Evolutionary conservation across 2,113 vertebrate genomes (phyloP), one percentile per base, ranked within the genome.

Genomic region (Pelmatolapia mariae): DNA sequence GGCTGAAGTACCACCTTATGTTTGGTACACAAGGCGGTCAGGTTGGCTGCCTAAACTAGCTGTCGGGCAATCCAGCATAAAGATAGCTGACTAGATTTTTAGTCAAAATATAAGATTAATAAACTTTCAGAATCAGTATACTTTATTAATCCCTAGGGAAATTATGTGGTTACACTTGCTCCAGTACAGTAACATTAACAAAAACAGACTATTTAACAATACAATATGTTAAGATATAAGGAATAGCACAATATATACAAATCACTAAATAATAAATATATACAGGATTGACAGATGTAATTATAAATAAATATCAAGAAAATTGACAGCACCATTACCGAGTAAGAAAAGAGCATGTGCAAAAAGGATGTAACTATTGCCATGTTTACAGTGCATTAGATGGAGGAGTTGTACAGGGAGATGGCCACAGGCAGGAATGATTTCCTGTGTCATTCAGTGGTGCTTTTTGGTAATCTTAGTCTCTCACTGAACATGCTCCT

Each of bases 161-260:
- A 19, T 63, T 33, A 63, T 63, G 59, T 5, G 10, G 6, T 63
- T 11, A 19, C 18, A 36, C 4, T 63, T 63, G 29, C 59, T 63
- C 16, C 59, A 63, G 59, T 63, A 63, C 26, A 59, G 26, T 63
- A 63, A 63, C 59, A 63, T 36, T 36, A 63, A 36, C 59, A 36
- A 63, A 63, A 63, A 7, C 8, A 31, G 56, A 59, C 52, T 54
- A 54, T 54, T 54, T 54, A 11, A 54, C 52, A 54, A 22, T 54
- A 54, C 52, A 53, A 11, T 53, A 22, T 53, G n/a, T 53, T 53
- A 53, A 22, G n/a, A 53, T 11, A 53, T 53, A 53, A 53, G n/a
- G 3, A 22, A 53, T 11, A 53, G 52, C 1, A 53, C 52, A 53
- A 53, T 53, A 53, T 22, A 53, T 22, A 53, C 52, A 53, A 53